Evolutionary conservation across 2,797 vertebrate species (phyloP).

Genomic region (Ptychobarbus kaznakovi): DNA sequence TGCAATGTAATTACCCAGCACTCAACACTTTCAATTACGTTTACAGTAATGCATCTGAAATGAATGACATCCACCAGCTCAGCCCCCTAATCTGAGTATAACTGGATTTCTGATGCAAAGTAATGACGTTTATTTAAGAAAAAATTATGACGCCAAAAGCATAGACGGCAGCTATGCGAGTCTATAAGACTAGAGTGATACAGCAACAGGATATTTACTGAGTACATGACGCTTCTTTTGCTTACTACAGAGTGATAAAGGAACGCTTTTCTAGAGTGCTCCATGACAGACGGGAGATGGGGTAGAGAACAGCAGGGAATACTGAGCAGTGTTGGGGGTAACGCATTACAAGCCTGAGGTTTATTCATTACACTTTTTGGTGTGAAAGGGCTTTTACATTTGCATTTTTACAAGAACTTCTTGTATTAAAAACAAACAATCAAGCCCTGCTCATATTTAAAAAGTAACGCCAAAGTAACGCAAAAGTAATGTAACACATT

Average conservation of each 20-base stretch:
- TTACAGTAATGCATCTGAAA: constrained; percentile 45
- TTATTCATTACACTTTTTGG: too few species aligned
- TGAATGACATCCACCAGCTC: constrained; percentile 52
- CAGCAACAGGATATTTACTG: neutral
- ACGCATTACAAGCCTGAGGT: too few species aligned
- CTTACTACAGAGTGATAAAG: constrained; percentile 25
- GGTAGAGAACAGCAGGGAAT: constrained; percentile 18
- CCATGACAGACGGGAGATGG: constrained; percentile 20
- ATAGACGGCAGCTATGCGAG: neutral
- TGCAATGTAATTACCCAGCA: constrained; percentile 54
- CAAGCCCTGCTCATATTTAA: too few species aligned
- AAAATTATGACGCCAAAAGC: neutral
- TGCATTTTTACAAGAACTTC: too few species aligned
- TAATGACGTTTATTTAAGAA: neutral
- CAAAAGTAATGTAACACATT: too few species aligned
- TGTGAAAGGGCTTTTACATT: too few species aligned
- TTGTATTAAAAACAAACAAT: too few species aligned
- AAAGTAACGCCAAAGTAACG: too few species aligned
- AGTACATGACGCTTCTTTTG: constrained; percentile 1
- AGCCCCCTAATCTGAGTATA: neutral
- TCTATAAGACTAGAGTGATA: neutral
- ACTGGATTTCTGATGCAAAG: constrained; percentile 15
- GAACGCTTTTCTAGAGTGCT: constrained; percentile 23
- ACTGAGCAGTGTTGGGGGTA: neutral
- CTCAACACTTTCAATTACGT: constrained; percentile 48